These are phyloP conservation scores for Aphelocoma californica DNA, from an alignment of 2,797 vertebrate species.

Conservation along the genomic window DNA sequence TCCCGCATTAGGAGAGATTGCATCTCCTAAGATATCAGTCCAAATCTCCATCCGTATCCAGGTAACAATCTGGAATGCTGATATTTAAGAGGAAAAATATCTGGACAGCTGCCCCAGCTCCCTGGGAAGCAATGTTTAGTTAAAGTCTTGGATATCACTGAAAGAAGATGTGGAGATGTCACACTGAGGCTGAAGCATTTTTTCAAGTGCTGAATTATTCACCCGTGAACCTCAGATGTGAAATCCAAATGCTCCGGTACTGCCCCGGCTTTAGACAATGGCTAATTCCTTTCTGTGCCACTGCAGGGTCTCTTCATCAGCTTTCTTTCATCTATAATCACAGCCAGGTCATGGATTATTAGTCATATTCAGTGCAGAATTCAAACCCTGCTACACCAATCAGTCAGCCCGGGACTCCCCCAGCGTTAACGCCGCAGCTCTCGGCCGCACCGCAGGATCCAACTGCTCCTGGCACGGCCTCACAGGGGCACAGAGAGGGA, in stretches of 20 bases:
- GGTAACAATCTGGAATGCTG: conserved; percentile 62
- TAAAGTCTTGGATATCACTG: conserved; percentile 58
- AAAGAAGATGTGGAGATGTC: conserved; percentile 59
- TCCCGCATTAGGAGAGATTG: neutral
- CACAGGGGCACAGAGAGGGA: neutral
- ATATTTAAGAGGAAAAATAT: conserved; percentile 52
- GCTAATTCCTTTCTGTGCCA: conserved; percentile 54
- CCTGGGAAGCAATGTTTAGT: conserved; percentile 60
- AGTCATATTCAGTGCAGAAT: conserved; percentile 53
- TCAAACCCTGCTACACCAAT: conserved; percentile 19
- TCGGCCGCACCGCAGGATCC: neutral
- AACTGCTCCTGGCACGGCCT: accelerated
- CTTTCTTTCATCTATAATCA: conserved; percentile 50
- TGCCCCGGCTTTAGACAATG: conserved; percentile 63
- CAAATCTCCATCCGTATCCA: conserved; percentile 31
- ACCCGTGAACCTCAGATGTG: conserved; percentile 55
- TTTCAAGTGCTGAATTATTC: conserved; percentile 60
- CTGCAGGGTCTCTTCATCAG: conserved; percentile 54
- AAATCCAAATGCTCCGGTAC: conserved; percentile 53
- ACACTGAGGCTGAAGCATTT: conserved; percentile 53
- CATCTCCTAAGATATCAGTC: neutral
- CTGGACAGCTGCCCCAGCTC: conserved; percentile 62
- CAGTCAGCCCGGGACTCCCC: neutral
- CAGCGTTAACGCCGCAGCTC: accelerated
- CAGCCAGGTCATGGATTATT: conserved; percentile 52